These are phyloP conservation scores for Sminthurides aquaticus DNA, from an alignment of 2,888 invertebrate genomes.

Conservation along the genomic window DNA sequence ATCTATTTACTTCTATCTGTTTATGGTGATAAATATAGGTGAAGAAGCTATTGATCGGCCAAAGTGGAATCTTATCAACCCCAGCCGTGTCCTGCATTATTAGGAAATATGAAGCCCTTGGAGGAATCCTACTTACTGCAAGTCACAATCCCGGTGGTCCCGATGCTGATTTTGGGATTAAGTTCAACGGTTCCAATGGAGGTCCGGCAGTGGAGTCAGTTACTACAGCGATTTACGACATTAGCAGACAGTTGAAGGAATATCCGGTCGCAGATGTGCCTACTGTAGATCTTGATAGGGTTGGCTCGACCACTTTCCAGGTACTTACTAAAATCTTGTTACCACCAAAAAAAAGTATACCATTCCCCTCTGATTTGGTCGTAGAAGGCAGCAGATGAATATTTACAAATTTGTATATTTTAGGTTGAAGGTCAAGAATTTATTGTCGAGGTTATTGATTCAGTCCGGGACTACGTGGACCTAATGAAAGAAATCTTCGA, in stretches of 20 bases:
- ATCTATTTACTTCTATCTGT: too few relatives aligned
- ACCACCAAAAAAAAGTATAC: too few relatives aligned
- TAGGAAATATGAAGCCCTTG: conserved; percentile 72
- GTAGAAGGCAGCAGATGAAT: not conserved
- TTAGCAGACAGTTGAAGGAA: conserved; percentile 67
- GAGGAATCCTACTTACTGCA: conserved; percentile 95
- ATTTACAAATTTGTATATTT: conserved; percentile 5
- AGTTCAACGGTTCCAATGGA: conserved; percentile 95
- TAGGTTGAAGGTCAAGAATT: conserved; percentile 64
- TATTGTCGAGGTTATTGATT: conserved; percentile 80
- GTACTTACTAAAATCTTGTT: conserved; percentile 50
- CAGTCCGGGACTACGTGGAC: conserved; percentile 76
- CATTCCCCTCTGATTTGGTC: not conserved
- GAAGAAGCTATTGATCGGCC: conserved; percentile 76
- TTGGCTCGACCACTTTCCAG: conserved; percentile 61
- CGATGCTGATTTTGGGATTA: conserved; percentile 95
- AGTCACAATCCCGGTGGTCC: conserved; percentile 99
- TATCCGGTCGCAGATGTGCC: conserved; percentile 76
- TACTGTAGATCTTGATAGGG: conserved; percentile 63
- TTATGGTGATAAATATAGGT: conserved; percentile 57
- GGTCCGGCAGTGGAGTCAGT: conserved; percentile 88
- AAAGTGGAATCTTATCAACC: conserved; percentile 91
- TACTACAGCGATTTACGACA: conserved; percentile 78
- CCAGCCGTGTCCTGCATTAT: conserved; percentile 95
- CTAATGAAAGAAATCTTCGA: conserved; percentile 97